Base-by-base conservation (phyloP, 1,140 invertebrate genomes). In the Atta colombica region DNA sequence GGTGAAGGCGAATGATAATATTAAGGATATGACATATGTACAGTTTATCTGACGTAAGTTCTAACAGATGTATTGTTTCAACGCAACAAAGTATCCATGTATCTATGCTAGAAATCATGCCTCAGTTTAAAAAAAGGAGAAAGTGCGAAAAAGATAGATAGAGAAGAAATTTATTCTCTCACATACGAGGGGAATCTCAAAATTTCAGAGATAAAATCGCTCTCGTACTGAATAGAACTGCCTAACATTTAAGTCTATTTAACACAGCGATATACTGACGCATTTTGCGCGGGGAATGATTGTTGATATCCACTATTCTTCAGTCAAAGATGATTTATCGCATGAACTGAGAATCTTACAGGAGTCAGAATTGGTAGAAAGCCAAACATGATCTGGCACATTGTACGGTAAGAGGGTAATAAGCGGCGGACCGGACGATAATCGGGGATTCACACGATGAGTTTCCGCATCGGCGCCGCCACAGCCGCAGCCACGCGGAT, bases 201-300 rank as follows among this genome's bases (percentile, higher is more conserved):
- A 94, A 94, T 93, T 91, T 90, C 78, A 78, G 84, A 93, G 94
- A 94, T 94, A 94, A 94, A 92, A 94, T 94, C 93, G 90, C 91
- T 51, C 55, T 28, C 77, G 51, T 65, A 10, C 8, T 18, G 25
- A 51, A 66, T 31, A 58, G 66, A 71, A 25, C 53, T 39, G 78
- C 35, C 35, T 18, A 80, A 45, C 51, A 18, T 81, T 45, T n/a
- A 45, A 86, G 66, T 53, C 55, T 25, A 28, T 85, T 68, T 69
- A 65, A 49, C 18, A 14, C 68, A 5, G 10, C 31, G 74, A 58
- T 49, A 53, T 74, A 39, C 25, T 18, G 25, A 68, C 4, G 58
- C 28, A 55, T 45, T n/a, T 80, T 21, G 21, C 14, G 28, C 35
- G 39, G 21, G 1, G 45, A 25, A 21, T 3, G 35, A 53, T 66